Evolutionary conservation across 2,888 invertebrate species (phyloP).

Genomic region (Amblyjoppa proteus): DNA sequence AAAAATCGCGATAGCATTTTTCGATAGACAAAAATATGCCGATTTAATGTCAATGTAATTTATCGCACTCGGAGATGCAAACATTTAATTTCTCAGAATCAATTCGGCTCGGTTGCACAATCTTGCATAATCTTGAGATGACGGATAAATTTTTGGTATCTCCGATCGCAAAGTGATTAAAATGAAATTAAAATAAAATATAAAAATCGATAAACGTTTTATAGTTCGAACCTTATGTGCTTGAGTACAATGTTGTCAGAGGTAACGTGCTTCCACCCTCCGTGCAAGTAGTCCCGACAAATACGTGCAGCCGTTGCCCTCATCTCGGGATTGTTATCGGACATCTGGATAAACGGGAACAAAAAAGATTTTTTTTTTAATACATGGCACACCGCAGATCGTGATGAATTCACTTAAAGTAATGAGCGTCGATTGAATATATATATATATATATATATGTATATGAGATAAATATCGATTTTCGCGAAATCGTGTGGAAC

Average conservation of each 20-base stretch:
- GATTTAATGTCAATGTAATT: too few species aligned
- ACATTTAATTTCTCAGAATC: too few species aligned
- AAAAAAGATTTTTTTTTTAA: conserved; percentile 4
- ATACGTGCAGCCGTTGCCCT: conserved; percentile 93
- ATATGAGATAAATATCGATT: conserved; percentile 6
- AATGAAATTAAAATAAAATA: neutral
- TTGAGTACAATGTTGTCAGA: conserved; percentile 92
- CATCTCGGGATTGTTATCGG: conserved; percentile 91
- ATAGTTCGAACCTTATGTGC: conserved; percentile 91
- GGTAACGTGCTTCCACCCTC: conserved; percentile 95
- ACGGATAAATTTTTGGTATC: neutral
- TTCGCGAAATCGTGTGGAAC: neutral
- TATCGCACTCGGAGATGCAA: too few species aligned
- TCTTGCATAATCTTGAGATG: too few species aligned
- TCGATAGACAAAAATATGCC: neutral
- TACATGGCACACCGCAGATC: neutral
- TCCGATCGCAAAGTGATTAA: neutral
- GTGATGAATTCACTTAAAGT: neutral
- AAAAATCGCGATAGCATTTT: neutral
- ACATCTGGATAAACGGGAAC: conserved; percentile 86
- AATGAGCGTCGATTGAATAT: neutral
- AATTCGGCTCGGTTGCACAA: too few species aligned
- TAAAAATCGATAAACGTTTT: neutral
- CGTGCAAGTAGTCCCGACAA: conserved; percentile 95
- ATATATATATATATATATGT: neutral